Conservation (phyloP, 2,797 vertebrate species). For the Cercopithecus mitis region DNA sequence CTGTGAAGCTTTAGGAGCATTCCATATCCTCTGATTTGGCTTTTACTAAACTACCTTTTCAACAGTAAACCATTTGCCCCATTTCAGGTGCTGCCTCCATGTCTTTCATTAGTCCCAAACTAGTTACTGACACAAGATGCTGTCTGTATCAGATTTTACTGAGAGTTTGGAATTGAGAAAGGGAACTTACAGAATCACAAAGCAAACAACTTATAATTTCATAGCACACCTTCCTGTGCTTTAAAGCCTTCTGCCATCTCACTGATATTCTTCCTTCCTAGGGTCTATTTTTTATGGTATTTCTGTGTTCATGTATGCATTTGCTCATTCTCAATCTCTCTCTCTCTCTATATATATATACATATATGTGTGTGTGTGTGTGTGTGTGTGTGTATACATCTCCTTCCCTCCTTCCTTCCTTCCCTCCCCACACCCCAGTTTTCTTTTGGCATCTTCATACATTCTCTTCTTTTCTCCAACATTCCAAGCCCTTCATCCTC, state of each 20-base stretch:
- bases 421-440: background rate
- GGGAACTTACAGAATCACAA: background rate
- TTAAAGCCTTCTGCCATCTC: background rate
- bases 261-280: background rate
- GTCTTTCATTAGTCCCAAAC: background rate
- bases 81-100: background rate
- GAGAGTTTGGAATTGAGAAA: background rate
- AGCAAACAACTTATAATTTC: background rate
- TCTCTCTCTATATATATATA: accelerated
- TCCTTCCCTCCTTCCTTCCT: background rate
- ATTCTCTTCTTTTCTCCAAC: background rate
- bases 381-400: accelerated
- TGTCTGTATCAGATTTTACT: background rate
- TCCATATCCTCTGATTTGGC: background rate
- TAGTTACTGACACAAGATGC: background rate
- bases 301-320: accelerated
- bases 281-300: background rate
- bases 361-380: accelerated
- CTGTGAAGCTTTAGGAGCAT: background rate
- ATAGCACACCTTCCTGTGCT: background rate
- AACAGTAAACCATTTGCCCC: background rate
- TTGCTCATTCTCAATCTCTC: background rate
- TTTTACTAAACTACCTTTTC: background rate
- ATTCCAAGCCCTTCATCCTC: background rate
- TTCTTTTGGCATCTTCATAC: background rate